A percentile compares a stretch with the other conserved stretches of the same genome.
These are phyloP conservation scores for Tupaia tana DNA, from an alignment of 2,113 vertebrate species.

Conservation along the genomic window DNA sequence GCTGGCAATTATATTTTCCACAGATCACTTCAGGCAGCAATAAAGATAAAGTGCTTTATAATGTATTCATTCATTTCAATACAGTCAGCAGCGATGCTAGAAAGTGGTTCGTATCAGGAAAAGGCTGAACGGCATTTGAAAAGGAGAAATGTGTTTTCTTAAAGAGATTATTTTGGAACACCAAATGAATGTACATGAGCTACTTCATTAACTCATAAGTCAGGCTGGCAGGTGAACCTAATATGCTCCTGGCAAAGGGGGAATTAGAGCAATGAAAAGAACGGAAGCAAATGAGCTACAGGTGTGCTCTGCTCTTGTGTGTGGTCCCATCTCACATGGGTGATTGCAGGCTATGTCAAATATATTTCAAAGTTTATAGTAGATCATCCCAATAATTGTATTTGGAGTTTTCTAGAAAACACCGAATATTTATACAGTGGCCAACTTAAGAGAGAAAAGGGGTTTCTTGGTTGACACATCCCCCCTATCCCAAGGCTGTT, in stretches of 20 bases:
- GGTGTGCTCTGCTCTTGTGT: conserved; percentile 41
- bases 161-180: conserved; percentile 39
- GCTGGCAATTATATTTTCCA: conserved; percentile 38
- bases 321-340: neutral
- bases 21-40: conserved; percentile 59
- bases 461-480: neutral
- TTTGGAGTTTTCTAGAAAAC: neutral
- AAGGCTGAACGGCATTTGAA: conserved; percentile 16
- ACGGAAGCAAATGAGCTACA: conserved; percentile 64
- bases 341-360: neutral
- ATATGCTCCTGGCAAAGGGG: neutral
- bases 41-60: conserved; percentile 59
- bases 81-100: conserved; percentile 5
- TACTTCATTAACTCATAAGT: conserved; percentile 29
- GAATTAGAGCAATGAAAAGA: neutral
- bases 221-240: conserved; percentile 60
- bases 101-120: neutral
- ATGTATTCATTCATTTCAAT: conserved; percentile 65
- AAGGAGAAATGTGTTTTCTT: conserved; percentile 54
- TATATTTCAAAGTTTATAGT: conserved; percentile 24
- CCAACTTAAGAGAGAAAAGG: neutral
- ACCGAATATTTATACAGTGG: neutral
- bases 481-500: neutral
- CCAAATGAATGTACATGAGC: neutral
- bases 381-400: neutral